Percentiles rank a stretch among this genome's conserved stretches.
phyloP scores from a whole-genome alignment of 2,797 vertebrate genomes.

The Anableps anableps region DNA sequence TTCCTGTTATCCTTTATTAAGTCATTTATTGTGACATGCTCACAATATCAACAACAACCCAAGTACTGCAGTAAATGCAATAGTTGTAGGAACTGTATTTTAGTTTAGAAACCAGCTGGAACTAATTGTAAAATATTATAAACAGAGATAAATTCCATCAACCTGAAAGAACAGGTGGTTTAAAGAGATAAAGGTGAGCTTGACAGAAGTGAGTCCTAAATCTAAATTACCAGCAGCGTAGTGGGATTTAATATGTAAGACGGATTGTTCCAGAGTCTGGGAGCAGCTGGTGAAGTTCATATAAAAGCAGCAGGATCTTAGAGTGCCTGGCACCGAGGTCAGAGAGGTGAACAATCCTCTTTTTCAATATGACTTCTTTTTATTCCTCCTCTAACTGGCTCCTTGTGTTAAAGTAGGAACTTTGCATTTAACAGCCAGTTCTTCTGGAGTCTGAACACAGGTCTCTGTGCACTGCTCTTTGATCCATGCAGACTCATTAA shows the following conservation, averaged over 20 bases:
- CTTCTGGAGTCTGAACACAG: constrained; percentile 52
- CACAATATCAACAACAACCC: background rate
- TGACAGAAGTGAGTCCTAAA: constrained; percentile 6
- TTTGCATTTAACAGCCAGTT: constrained; percentile 64
- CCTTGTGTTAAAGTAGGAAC: constrained; percentile 56
- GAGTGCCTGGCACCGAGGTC: constrained; percentile 28
- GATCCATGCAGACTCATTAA: constrained; percentile 66
- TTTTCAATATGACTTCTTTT: constrained; percentile 52
- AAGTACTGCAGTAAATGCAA: background rate
- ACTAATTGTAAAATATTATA: background rate
- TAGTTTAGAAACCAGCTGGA: background rate
- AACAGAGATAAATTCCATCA: background rate
- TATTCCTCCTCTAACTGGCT: constrained; percentile 47
- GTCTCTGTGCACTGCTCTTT: constrained; percentile 57
- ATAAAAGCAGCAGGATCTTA: constrained; percentile 47
- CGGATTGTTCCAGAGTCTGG: constrained; percentile 1
- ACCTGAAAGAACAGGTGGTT: background rate
- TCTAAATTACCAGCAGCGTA: constrained; percentile 3
- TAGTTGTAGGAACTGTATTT: background rate
- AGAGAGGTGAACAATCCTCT: constrained; percentile 56
- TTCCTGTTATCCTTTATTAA: background rate
- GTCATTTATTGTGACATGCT: background rate
- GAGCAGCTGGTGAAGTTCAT: constrained; percentile 35
- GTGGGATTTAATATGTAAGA: constrained; percentile 11
- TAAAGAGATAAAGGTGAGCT: constrained; percentile 8